Conservation (phyloP, 2,888 invertebrate genomes). For the Amblyjoppa proteus region DNA sequence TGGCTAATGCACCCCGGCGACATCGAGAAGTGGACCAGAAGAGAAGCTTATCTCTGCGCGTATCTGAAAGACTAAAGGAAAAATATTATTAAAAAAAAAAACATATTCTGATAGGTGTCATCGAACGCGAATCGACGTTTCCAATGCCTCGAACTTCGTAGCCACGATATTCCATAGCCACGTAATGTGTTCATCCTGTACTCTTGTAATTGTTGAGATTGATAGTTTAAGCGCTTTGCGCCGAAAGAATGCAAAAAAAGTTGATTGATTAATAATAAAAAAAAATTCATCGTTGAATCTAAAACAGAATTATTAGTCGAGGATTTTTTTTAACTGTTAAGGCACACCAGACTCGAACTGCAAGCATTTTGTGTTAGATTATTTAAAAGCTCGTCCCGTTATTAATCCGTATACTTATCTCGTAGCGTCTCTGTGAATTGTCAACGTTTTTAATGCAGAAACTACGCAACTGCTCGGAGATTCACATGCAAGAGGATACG, state of each 20-base stretch:
- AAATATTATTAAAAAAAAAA: slow-evolving; percentile 18
- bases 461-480: slow-evolving; percentile 80
- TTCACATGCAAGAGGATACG: slow-evolving; percentile 81
- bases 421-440: neutral
- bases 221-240: slow-evolving; percentile 65
- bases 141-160: slow-evolving; percentile 13
- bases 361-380: slow-evolving; percentile 70
- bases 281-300: slow-evolving; percentile 49
- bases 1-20: slow-evolving; percentile 78
- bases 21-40: slow-evolving; percentile 76
- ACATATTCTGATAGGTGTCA: slow-evolving; percentile 3
- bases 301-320: slow-evolving; percentile 24
- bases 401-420: no score
- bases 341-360: slow-evolving; percentile 74
- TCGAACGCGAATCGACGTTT: slow-evolving; percentile 11
- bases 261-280: slow-evolving; percentile 9
- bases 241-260: neutral
- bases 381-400: no score
- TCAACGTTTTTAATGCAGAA: slow-evolving; percentile 75
- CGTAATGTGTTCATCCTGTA: slow-evolving; percentile 59
- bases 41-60: slow-evolving; percentile 78
- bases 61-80: slow-evolving; percentile 76
- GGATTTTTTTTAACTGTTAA: slow-evolving; percentile 69
- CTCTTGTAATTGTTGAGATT: slow-evolving; percentile 62
- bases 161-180: slow-evolving; percentile 25